Conservation (phyloP, 2,888 invertebrate species). For the Caenorhabditis sp. region DNA sequence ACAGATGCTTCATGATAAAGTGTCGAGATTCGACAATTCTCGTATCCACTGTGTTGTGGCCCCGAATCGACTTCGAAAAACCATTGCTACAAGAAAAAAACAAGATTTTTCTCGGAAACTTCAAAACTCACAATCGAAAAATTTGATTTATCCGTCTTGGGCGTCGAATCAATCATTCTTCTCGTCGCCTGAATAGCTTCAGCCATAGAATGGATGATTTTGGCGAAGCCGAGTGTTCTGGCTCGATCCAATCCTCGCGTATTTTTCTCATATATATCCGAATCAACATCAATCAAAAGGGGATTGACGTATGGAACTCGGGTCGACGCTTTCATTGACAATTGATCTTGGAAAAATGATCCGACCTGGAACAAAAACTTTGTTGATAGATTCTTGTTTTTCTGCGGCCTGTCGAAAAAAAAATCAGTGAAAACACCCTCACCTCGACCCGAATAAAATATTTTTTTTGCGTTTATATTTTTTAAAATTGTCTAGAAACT, state of each 20-base stretch:
- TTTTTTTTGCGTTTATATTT: too few species aligned
- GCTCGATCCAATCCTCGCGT: neutral
- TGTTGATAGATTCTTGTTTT: too few species aligned
- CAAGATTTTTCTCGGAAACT: neutral
- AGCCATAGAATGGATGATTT: slow-evolving; percentile 10
- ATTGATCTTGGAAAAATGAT: slow-evolving; percentile 15
- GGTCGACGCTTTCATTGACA: slow-evolving; percentile 12
- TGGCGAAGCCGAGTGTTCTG: slow-evolving; percentile 3
- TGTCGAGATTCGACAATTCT: neutral
- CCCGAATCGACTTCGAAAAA: slow-evolving; percentile 15
- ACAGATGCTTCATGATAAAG: neutral
- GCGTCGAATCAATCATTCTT: neutral
- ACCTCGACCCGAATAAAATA: too few species aligned
- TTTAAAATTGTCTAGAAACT: too few species aligned
- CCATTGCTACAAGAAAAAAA: slow-evolving; percentile 9
- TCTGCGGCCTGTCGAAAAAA: too few species aligned
- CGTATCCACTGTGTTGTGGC: slow-evolving; percentile 18
- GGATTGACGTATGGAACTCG: slow-evolving; percentile 6
- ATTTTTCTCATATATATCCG: neutral
- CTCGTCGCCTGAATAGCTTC: neutral
- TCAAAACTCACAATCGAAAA: neutral
- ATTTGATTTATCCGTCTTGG: neutral
- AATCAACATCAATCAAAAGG: neutral
- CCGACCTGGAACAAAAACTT: slow-evolving; percentile 2
- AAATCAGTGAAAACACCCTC: too few species aligned